Evolutionary conservation across 2,888 invertebrate species (phyloP), one percentile per base, ranked within the genome.

Genomic region (Stenodema calcarata): DNA sequence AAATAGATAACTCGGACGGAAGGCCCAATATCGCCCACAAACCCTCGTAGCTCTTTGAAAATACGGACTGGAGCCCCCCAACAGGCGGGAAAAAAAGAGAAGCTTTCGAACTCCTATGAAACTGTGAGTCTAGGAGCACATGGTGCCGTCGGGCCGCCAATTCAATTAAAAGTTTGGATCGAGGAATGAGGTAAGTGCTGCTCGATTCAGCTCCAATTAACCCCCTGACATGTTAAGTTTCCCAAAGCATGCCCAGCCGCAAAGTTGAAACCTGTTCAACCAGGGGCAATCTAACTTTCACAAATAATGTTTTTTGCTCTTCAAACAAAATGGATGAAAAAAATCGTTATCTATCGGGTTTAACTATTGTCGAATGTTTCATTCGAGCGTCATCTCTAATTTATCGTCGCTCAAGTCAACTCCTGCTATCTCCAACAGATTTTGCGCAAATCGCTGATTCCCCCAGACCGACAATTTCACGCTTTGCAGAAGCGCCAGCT

Each of bases 161-260:
- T 80, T 80, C 80, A 80, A 80, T 80, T 80, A 80, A 80, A 80
- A 80, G 80, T 80, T 62, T 80, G 44, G 50, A 80, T 50, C 54
- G 50, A 80, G 54, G 80, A 80, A 80, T 80, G 80, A 80, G 80
- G 80, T 80, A 80, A 80, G 80, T 80, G 80, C 80, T 80, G 54
- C 28, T 80, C 80, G 80, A 80, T 80, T 80, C 80, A 50, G 80
- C 44, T 44, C 80, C 80, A 80, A 80, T 80, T 80, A 80, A 80
- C 80, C 50, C 80, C 35, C 80, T 80, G 80, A 80, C 80, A 80
- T 80, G 80, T 80, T 80, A 80, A 80, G 80, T 54, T 80, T 80
- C 80, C 30, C 28, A 27, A 18, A 54, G 78, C 78, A 44, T 78
- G 54, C 44, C 80, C 27, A 27, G 80, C 80, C 80, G 80, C 35